These are phyloP conservation scores for Agrochola lota DNA, from an alignment of 2,888 invertebrate species.

Conservation along the genomic window DNA sequence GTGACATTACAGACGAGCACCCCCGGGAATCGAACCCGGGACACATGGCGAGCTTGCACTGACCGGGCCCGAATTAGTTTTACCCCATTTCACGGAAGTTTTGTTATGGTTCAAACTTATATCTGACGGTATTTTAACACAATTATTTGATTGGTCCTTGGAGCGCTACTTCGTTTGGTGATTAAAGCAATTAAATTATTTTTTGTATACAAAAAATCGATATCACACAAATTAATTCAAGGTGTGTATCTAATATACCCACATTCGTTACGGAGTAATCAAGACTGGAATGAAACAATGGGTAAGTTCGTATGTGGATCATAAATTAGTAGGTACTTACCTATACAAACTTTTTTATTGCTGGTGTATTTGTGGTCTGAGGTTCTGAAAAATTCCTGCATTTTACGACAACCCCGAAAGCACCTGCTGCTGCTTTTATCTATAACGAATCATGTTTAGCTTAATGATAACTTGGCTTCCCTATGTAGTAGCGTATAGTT, in stretches of 20 bases:
- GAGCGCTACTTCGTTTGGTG: neutral
- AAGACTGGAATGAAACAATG: constrained; percentile 18
- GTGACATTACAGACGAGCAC: constrained; percentile 86
- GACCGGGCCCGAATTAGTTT: constrained; percentile 83
- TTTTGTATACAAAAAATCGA: constrained; percentile 39
- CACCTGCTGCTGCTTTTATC: too few species aligned
- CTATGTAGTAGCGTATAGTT: neutral
- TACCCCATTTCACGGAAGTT: constrained; percentile 89
- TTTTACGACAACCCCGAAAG: neutral
- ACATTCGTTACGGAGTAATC: constrained; percentile 43
- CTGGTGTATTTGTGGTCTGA: neutral
- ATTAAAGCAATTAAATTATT: constrained; percentile 32
- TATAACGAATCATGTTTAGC: too few species aligned
- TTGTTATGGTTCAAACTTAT: constrained; percentile 79
- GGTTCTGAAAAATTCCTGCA: neutral
- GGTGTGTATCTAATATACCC: constrained; percentile 24
- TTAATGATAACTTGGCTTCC: neutral
- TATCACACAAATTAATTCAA: constrained; percentile 27
- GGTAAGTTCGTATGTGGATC: neutral
- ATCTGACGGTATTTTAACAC: constrained; percentile 61
- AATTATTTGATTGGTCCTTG: constrained; percentile 41
- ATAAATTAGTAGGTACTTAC: neutral
- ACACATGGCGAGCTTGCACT: constrained; percentile 84
- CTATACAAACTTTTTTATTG: neutral
- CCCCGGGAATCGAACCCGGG: constrained; percentile 86